phyloP scores from a whole-genome alignment of 2,888 invertebrate species.

The Tipula lateralis region DNA sequence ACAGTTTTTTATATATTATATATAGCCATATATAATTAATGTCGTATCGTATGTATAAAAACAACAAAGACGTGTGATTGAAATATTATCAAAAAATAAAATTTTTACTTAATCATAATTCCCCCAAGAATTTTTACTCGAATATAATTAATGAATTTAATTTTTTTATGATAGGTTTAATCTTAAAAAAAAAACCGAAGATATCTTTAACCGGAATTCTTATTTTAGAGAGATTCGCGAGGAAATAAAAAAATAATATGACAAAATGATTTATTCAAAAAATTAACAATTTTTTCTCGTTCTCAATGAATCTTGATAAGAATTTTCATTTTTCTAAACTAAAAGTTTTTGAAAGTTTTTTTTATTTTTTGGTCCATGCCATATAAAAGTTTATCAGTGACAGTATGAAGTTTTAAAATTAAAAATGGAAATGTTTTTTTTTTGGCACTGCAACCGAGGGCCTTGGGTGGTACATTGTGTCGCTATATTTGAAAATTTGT shows the following conservation, averaged over 20 bases:
- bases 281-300: neutral
- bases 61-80: neutral
- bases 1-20: neutral
- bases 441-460: neutral
- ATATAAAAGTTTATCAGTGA: neutral
- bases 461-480: too few species aligned
- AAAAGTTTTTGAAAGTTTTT: slow-evolving; percentile 7
- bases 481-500: too few species aligned
- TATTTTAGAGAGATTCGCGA: slow-evolving; percentile 1
- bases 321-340: slow-evolving; percentile 24
- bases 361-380: neutral
- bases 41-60: neutral
- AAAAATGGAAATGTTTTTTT: neutral
- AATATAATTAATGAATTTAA: neutral
- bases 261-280: slow-evolving; percentile 11
- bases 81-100: neutral
- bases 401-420: neutral
- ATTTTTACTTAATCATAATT: neutral
- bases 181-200: neutral
- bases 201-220: neutral
- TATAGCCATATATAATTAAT: too few species aligned
- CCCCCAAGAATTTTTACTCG: neutral
- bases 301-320: slow-evolving; percentile 1
- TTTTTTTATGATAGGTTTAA: slow-evolving; percentile 7
- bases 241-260: neutral